Evolutionary conservation across 2,888 invertebrate genomes (phyloP), one percentile per base, ranked within the genome.

Genomic region (Aphrophora alni): DNA sequence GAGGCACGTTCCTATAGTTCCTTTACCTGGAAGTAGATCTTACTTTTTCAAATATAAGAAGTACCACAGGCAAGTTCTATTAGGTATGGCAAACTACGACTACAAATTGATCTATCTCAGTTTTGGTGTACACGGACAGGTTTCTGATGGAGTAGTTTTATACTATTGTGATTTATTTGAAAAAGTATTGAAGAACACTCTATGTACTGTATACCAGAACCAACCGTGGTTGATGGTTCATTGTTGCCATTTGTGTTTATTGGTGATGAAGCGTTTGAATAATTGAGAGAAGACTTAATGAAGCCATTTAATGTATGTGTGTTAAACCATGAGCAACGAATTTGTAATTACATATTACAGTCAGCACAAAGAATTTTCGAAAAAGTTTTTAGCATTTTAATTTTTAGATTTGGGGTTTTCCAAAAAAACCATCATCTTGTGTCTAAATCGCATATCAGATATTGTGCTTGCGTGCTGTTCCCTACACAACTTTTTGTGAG

Each of bases 11-110:
- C 38, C 81, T 77, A 83, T 83, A 73, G 77, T 70, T 25, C 75
- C 77, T 78, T 80, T 83, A 68, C 80, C 59, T 51, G 81, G 80
- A 69, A 81, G 81, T 75, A 82, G 82, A 51, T 82, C 83, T 21
- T 77, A 44, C 75, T 84, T 80, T 72, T 83, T 44, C 68, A 83
- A 84, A 76, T 84, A 83, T 68, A 82, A 83, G 59, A 77, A 83
- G 70, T 82, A 78, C 74, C 71, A 81, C 71, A 82, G 82, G 69
- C 68, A 82, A 38, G 83, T 82, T 44, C 82, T 81, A 73, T 73
- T 82, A 75, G 82, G 80, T 28, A 14, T 28, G 25, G 81, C 79
- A 21, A 75, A 80, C 75, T 78, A 74, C 75, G 75, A 80, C 78
- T 81, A 81, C 75, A 78, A 81, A 74, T 79, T 81, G 38, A 75